phyloP scores from a whole-genome alignment of 2,888 invertebrate genomes.

The Phragmatobia fuliginosa region DNA sequence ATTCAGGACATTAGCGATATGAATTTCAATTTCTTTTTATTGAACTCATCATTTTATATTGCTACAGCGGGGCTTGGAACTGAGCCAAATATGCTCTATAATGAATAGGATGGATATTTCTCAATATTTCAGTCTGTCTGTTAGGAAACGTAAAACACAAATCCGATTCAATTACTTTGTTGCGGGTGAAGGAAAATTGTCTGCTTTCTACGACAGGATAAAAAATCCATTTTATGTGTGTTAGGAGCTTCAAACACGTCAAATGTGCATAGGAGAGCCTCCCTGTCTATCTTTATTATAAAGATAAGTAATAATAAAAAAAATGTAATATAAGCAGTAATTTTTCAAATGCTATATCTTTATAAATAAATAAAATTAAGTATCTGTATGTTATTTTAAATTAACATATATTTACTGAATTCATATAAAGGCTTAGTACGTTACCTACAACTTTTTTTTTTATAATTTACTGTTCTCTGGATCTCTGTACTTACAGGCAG shows the following conservation, averaged over 20 bases:
- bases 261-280: neutral
- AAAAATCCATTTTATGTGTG: neutral
- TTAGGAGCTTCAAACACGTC: neutral
- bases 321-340: too few relatives aligned
- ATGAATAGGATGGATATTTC: neutral
- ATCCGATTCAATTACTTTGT: neutral
- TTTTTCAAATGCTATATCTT: too few relatives aligned
- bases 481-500: too few relatives aligned
- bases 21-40: neutral
- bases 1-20: neutral
- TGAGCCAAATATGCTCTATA: slow-evolving; percentile 6
- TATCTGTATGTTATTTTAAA: too few relatives aligned
- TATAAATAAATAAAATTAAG: too few relatives aligned
- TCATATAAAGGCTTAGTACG: too few relatives aligned
- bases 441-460: too few relatives aligned
- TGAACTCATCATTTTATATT: slow-evolving; percentile 1
- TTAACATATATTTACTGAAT: too few relatives aligned
- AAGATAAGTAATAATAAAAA: too few relatives aligned
- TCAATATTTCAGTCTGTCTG: neutral
- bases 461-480: too few relatives aligned
- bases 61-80: slow-evolving; percentile 10
- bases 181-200: neutral
- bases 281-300: neutral
- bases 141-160: slow-evolving; percentile 1
- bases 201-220: neutral